Conservation (phyloP, 2,888 invertebrate species). For the Boloria selene region DNA sequence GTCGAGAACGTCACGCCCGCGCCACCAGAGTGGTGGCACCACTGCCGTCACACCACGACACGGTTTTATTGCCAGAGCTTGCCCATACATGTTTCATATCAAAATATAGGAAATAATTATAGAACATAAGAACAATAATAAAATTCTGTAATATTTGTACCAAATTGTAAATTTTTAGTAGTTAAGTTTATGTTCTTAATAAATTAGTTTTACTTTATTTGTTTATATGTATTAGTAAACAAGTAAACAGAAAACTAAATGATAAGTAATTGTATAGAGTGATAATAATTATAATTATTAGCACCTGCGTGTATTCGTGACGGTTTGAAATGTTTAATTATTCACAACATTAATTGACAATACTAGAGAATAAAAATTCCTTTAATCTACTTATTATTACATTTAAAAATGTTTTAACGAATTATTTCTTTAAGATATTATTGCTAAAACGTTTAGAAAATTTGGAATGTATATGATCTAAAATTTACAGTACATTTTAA, state of each 20-base stretch:
- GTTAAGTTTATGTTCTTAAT: no score
- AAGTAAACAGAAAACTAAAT: not conserved
- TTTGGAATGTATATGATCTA: slow-evolving; percentile 22
- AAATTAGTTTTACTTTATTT: no score
- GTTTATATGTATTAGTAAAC: no score
- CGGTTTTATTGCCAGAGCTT: no score
- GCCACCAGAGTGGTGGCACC: no score
- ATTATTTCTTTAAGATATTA: slow-evolving; percentile 7
- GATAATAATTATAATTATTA: slow-evolving; percentile 43
- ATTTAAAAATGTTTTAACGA: not conserved
- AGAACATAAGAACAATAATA: no score
- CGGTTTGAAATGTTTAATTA: slow-evolving; percentile 35
- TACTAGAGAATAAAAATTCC: slow-evolving; percentile 28
- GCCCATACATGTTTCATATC: no score
- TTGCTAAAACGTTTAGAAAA: slow-evolving; percentile 20
- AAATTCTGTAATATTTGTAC: no score
- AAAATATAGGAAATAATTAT: no score
- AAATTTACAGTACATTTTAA: slow-evolving; percentile 2
- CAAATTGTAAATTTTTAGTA: no score
- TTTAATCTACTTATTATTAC: slow-evolving; percentile 10
- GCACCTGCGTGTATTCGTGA: slow-evolving; percentile 53
- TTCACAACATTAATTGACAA: slow-evolving; percentile 51
- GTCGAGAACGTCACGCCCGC: no score
- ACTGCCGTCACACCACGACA: no score
- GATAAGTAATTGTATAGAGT: slow-evolving; percentile 27